Evolutionary conservation across 2,797 vertebrate genomes (phyloP).

Genomic region (Dermochelys coriacea): DNA sequence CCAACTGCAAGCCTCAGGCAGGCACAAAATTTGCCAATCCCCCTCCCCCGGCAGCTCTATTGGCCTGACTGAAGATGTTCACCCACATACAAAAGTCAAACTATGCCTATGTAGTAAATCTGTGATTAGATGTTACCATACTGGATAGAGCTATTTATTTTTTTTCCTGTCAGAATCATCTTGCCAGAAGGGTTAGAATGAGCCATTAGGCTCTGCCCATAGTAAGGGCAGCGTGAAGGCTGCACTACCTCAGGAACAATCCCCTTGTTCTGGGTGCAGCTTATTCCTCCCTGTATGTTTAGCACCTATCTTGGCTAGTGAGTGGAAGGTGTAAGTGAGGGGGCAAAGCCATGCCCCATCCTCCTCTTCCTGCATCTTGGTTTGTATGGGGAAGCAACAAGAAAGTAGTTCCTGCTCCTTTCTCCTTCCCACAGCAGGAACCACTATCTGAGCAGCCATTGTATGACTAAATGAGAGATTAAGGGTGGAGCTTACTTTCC

Average conservation of each 20-base stretch:
- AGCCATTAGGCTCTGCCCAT: not conserved
- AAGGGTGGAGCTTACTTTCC: slow-evolving; percentile 39
- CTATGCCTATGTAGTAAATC: not conserved
- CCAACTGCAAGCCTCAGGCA: too few species aligned
- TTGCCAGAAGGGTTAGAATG: not conserved
- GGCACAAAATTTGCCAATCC: too few species aligned
- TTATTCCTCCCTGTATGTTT: not conserved
- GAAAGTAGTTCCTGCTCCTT: slow-evolving; percentile 14
- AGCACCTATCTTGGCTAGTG: not conserved
- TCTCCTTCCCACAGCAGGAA: slow-evolving; percentile 47
- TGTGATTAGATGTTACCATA: not conserved
- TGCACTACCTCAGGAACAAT: not conserved
- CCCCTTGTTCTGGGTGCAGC: not conserved
- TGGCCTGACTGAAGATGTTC: too few species aligned
- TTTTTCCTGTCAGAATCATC: not conserved
- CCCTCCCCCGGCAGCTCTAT: too few species aligned
- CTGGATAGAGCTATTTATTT: not conserved
- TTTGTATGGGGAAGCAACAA: not conserved
- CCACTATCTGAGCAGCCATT: slow-evolving; percentile 46
- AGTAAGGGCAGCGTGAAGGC: not conserved
- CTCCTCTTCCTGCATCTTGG: not conserved
- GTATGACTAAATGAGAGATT: slow-evolving; percentile 48
- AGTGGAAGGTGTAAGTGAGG: not conserved
- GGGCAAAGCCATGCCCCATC: not conserved
- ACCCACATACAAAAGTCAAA: too few species aligned